These are phyloP conservation scores for Anthonomus grandis DNA, from an alignment of 1,140 invertebrate species.

Conservation along the genomic window DNA sequence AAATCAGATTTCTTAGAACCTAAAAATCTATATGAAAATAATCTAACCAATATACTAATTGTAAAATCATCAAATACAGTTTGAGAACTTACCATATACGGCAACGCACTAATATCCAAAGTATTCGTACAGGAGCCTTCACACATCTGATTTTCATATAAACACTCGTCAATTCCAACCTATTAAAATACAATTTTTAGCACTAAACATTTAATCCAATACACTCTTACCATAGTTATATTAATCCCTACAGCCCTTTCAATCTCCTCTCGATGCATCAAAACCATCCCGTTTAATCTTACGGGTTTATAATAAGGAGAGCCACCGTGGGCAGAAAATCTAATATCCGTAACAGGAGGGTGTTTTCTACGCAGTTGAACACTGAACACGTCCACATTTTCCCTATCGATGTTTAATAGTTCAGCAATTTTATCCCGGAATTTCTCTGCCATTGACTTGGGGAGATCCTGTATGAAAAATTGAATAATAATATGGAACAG, in stretches of 20 bases:
- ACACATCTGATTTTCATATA: constrained; percentile 92
- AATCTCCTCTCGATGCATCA: constrained; percentile 93
- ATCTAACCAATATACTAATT: too few relatives aligned
- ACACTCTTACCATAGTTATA: constrained; percentile 87
- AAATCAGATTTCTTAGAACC: too few relatives aligned
- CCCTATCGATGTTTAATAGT: constrained; percentile 74
- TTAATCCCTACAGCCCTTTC: constrained; percentile 90
- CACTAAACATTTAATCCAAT: too few relatives aligned
- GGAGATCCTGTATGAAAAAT: constrained; percentile 61
- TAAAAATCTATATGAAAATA: too few relatives aligned
- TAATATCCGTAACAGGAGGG: constrained; percentile 86
- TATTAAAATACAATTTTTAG: too few relatives aligned
- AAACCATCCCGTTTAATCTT: constrained; percentile 86
- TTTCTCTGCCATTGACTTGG: constrained; percentile 82
- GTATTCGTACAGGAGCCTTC: constrained; percentile 94
- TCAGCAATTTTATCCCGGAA: constrained; percentile 85
- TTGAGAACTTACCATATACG: constrained; percentile 72
- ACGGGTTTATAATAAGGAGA: constrained; percentile 95
- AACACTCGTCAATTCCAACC: constrained; percentile 89
- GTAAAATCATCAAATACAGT: too few relatives aligned
- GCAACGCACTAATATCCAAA: constrained; percentile 81
- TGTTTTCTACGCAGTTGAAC: constrained; percentile 82
- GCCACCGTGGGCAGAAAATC: constrained; percentile 92
- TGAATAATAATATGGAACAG: background rate
- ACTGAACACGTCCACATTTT: constrained; percentile 95